Conservation (phyloP, 2,888 invertebrate genomes). For the Cylindroiulus punctatus region DNA sequence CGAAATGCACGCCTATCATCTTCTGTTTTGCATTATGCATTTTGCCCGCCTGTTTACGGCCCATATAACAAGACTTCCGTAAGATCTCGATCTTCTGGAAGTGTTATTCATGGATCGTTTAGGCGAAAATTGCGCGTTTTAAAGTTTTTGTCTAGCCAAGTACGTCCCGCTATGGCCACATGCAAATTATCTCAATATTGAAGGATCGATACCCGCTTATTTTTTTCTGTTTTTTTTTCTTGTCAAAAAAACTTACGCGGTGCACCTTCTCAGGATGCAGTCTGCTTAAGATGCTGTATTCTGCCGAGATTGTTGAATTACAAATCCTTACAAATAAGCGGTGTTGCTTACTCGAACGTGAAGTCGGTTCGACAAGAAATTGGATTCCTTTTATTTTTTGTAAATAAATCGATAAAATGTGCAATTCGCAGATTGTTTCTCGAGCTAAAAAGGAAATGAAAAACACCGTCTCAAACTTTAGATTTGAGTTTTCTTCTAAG, state of each 20-base stretch:
- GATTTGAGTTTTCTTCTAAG: conserved; percentile 1
- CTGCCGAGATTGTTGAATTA: neutral
- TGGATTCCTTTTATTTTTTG: neutral
- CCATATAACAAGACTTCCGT: neutral
- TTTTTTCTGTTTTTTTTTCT: neutral
- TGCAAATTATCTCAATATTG: neutral
- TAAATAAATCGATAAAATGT: conserved; percentile 43
- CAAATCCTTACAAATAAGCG: neutral
- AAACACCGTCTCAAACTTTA: neutral
- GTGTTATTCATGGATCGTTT: conserved; percentile 19
- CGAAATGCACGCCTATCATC: neutral
- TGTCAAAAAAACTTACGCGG: neutral
- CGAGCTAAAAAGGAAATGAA: neutral
- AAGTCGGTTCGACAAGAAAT: neutral
- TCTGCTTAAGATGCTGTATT: neutral
- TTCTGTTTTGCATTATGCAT: neutral
- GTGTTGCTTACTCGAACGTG: neutral
- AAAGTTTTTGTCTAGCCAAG: neutral
- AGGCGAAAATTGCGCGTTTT: neutral
- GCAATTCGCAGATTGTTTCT: conserved; percentile 1
- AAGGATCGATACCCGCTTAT: neutral
- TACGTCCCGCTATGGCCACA: neutral
- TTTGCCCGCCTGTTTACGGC: neutral
- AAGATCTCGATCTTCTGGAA: neutral
- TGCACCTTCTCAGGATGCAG: neutral